Conservation (phyloP, 2,113 vertebrate species). For the human region DNA sequence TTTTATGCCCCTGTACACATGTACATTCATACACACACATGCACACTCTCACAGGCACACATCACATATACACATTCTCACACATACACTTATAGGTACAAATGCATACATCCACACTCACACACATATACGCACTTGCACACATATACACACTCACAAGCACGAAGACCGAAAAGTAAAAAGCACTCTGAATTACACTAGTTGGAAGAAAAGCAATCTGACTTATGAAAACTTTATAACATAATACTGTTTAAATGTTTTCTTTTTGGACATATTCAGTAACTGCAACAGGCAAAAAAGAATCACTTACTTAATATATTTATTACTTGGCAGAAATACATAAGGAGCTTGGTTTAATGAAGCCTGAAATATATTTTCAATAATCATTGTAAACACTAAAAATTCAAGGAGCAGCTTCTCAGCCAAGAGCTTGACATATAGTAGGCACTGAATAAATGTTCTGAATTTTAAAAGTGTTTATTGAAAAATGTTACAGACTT, state of each 20-base stretch:
- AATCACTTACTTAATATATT: not conserved
- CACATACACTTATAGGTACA: not conserved
- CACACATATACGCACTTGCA: not conserved
- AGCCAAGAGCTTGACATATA: not conserved
- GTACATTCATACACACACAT: not conserved
- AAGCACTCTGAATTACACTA: not conserved
- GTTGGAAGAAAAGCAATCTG: not conserved
- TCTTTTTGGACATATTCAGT: conserved; percentile 7
- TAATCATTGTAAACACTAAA: not conserved
- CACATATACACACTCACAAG: not conserved
- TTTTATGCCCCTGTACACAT: not conserved
- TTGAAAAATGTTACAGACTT: conserved; percentile 13
- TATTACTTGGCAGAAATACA: conserved; percentile 34
- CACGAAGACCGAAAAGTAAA: not conserved
- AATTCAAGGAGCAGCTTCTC: not conserved
- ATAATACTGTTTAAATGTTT: not conserved
- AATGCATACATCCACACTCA: not conserved
- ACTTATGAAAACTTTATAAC: conserved; percentile 11
- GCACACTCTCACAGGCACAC: not conserved
- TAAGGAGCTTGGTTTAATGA: not conserved
- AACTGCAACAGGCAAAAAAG: not conserved
- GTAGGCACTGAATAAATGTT: not conserved
- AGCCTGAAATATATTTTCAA: not conserved
- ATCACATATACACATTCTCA: not conserved
- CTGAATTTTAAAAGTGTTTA: not conserved